phyloP scores from a whole-genome alignment of 2,113 vertebrate species.

The Noctilio leporinus region DNA sequence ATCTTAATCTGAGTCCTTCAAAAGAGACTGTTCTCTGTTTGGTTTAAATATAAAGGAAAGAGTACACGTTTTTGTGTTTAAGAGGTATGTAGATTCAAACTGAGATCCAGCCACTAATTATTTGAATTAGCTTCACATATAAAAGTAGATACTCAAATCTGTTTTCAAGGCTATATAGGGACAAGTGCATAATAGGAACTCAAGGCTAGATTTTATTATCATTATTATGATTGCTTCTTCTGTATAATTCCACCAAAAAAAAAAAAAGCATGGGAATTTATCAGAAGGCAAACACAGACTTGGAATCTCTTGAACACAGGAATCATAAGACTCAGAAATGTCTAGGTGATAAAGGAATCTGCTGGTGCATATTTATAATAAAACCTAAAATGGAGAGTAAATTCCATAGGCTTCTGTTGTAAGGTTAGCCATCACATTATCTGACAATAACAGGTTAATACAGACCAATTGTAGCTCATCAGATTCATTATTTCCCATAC shows the following conservation, averaged over 20 bases:
- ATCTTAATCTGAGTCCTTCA: background rate
- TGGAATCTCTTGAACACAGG: background rate
- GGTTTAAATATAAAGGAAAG: background rate
- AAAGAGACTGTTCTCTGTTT: background rate
- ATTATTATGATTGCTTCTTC: background rate
- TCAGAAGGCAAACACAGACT: background rate
- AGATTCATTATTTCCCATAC: background rate
- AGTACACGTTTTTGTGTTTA: background rate
- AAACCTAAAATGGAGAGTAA: background rate
- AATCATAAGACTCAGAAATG: background rate
- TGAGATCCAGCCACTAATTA: background rate
- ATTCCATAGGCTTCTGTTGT: background rate
- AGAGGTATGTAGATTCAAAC: background rate
- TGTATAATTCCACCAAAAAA: background rate
- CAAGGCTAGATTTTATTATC: background rate
- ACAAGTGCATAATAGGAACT: background rate
- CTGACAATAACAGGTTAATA: background rate
- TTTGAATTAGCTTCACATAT: background rate
- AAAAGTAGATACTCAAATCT: background rate
- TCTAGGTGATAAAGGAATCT: background rate
- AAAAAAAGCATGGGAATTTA: background rate
- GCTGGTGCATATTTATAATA: background rate
- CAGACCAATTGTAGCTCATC: background rate
- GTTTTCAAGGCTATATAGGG: background rate
- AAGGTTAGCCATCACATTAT: background rate